Base-by-base conservation (phyloP, 2,113 vertebrate species). In the Carassius gibelio region DNA sequence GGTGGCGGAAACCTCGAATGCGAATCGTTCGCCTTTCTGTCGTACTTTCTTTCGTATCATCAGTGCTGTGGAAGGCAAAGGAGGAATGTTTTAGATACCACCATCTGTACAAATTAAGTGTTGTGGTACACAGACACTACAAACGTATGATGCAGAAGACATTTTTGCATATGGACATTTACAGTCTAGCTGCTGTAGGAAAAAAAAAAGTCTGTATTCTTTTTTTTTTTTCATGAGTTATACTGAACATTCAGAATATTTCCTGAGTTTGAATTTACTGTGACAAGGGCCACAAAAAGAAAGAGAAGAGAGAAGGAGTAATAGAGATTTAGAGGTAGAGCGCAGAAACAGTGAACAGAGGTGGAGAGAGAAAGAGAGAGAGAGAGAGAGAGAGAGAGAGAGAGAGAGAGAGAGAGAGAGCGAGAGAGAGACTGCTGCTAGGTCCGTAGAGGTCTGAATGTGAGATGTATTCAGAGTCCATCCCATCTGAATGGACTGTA, bases 201-300 rank as follows among this genome's bases (percentile, higher is more conserved):
- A 88, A 36, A 88, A 36, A 96, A 61, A 96, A 96, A 93, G 95
- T 93, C 92, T 94, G 94, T 96, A 81, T 38, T 6, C 0, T 97
- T 95, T 96, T 95, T 94, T 52, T 95, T 94, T 96, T 96, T 95
- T 94, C 93, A 96, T 97, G 95, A 97, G 96, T 94, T 93, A 95
- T 94, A 96, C 95, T 96, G 95, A 99, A 99, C 97, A 99, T 99
- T 99, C 98, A 97, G 97, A 98, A 95, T 94, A 97, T 96, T 97
- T 99, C 98, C 98, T 99, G 98, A 99, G 98, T 97, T 99, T 97
- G 96, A 96, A 94, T 97, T 94, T 84, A 92, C 96, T 96, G 96
- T 98, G 98, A 97, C 96, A 89, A 96, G 95, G 94, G 95, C 95
- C 97, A 98, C 96, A 95, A 94, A 96, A 93, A 96, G 75, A 85